Base-by-base conservation (phyloP, 2,113 vertebrate species). In the Paradisaea rubra region DNA sequence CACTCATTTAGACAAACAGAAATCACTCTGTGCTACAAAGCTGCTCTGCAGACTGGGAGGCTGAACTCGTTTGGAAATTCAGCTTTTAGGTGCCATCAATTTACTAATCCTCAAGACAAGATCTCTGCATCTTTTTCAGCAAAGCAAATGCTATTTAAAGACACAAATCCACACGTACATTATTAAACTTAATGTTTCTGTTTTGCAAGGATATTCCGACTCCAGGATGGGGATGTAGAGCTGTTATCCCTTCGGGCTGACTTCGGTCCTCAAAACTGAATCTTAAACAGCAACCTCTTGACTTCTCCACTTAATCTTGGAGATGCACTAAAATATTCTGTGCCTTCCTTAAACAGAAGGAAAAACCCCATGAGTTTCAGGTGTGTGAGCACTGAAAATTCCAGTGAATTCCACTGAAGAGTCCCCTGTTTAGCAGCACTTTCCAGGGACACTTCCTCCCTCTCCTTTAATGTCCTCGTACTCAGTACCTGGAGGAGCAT, bases 241-340 rank as follows among this genome's bases (percentile, higher is more conserved):
- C 68, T 86, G 60, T 80, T 77, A 79, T 56, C 68, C 25, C 66
- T 66, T 42, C 3, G 5, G 66, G 41, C 68, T 93, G 64, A 90
- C 52, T 95, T 83, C 49, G 81, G 69, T 53, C 76, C 86, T 95
- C 86, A 52, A 71, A 94, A 89, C 47, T 74, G 79, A 93, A 95
- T 90, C 57, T 92, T 83, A 93, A 95, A 57, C 37, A 94, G 27
- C 79, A 88, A 13, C 56, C 88, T 90, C 85, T 83, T 88, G 68
- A 86, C 31, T 94, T 49, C 41, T 49, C 82, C 90, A 82, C 82
- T 90, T 93, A 6, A 81, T 64, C 85, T 64, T 88, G 72, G 79
- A 90, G 86, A 71, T 77, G 53, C 85, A 91, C 70, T 94, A 83
- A 93, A 88, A 94, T 78, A 64, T 37, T 64, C 85, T 27, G 52